Base-by-base conservation (phyloP, 2,113 vertebrate genomes). In the Thalassarche chlororhynchos region DNA sequence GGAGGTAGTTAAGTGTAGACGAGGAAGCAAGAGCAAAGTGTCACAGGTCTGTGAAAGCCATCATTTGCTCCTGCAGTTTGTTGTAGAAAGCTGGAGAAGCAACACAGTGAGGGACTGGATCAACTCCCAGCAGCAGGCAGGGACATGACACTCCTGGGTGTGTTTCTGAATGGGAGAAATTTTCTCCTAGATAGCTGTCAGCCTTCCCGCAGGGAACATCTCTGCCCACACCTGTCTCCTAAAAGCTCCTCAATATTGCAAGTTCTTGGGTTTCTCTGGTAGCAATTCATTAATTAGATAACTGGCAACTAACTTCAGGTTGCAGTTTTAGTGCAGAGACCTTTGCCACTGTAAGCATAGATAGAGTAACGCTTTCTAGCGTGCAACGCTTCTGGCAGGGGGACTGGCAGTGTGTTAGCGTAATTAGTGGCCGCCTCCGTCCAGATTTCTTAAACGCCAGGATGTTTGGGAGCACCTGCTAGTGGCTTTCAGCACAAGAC, bases 401-500 rank as follows among this genome's bases (percentile, higher is more conserved):
- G 32, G 8, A 55, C 81, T 85, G 91, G 72, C 70, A 91, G 78
- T 9, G 0, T 65, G 54, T 65, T 93, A 54, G 0, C 2, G 5
- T 87, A 58, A 77, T 91, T 91, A 89, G 58, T 54, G 62, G 32
- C 77, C 96, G 84, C 76, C 78, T 81, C 58, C 4, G 0, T 76
- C 42, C 91, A 95, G 51, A 77, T 86, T 76, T 92, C 84, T 46
- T 54, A 19, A 83, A 74, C 3, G 1, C 58, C 74, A 80, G 70
- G 70, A 80, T 85, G 70, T 93, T 94, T 77, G 91, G 93, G 70
- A 94, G 69, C 92, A 94, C 89, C 96, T 97, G 97, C 71, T 94
- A 66, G 81, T 55, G 55, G 82, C 87, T 97, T 95, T 95, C 94
- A 96, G 87, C 70, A 83, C 44, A 54, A 82, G 92, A 49, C 87